Base-by-base conservation (phyloP, 2,888 invertebrate species). In the Nomada goodeniana region DNA sequence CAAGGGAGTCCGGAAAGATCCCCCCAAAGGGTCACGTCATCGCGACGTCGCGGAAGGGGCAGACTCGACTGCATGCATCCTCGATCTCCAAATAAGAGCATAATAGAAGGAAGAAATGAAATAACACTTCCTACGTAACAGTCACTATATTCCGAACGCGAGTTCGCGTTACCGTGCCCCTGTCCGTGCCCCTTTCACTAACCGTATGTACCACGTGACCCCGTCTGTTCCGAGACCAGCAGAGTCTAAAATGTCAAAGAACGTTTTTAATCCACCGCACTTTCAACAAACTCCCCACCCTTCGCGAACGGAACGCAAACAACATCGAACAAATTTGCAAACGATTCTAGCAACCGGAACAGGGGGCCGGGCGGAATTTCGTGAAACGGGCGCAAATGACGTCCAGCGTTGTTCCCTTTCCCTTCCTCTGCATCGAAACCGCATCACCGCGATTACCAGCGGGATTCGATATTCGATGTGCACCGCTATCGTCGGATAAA, bases 241-340 rank as follows among this genome's bases (percentile, higher is more conserved):
- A 73, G 60, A 72, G 70, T 77, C 71, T 78, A 65, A 80, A 71
- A 80, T 80, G 77, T 77, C 71, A 71, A 77, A 80, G 77, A 80
- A 80, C 80, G 61, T 70, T 70, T 77, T 77, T 53, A 77, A 77
- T 65, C 60, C 42, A 23, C 77, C 74, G 77, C 74, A 74, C 65
- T 77, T 42, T 53, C 65, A 77, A 77, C 78, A 77, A 55, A 50
- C 60, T 47, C 77, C 0, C 36, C 53, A 23, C 60, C 36, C 52
- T 59, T 70, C 59, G 64, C 70, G 64, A 73, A 80, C 77, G 78
- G 53, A 61, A 53, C 47, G 65, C 71, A 80, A 78, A 80, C 65
- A 80, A 60, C 78, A 77, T 80, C 71, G 80, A 80, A 80, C 80
- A 74, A 78, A 78, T 80, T 80, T 77, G 67, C 80, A 71, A 59